Conservation (phyloP, 2,888 invertebrate species). For the Elegia similella region DNA sequence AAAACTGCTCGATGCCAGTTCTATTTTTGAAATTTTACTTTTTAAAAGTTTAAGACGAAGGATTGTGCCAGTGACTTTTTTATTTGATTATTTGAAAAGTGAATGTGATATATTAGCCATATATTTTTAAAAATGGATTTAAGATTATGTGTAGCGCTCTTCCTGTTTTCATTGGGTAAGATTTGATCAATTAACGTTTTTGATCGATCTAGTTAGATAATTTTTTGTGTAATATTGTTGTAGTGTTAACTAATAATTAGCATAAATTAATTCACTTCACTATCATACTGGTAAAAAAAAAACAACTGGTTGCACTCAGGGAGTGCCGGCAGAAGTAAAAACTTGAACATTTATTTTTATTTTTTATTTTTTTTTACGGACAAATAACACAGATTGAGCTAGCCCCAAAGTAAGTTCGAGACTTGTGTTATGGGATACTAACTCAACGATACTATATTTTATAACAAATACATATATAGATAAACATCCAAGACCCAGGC, state of each 20-base stretch:
- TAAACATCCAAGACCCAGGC: no score
- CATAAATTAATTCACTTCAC: no score
- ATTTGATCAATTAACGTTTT: slow-evolving; percentile 13
- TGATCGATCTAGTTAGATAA: slow-evolving; percentile 1
- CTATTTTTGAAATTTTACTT: slow-evolving; percentile 32
- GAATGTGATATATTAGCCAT: slow-evolving; percentile 18
- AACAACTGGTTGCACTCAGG: no score
- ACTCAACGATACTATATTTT: no score
- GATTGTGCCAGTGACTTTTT: slow-evolving; percentile 24
- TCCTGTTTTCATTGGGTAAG: slow-evolving; percentile 51
- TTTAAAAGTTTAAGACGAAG: slow-evolving; percentile 26
- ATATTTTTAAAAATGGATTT: slow-evolving; percentile 31
- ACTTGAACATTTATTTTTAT: no score
- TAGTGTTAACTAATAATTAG: not conserved
- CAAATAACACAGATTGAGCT: no score
- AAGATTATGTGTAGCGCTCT: slow-evolving; percentile 30
- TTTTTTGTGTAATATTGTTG: slow-evolving; percentile 1
- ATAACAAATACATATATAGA: no score
- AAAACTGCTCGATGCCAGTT: slow-evolving; percentile 51
- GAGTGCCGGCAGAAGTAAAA: no score
- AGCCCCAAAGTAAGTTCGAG: no score
- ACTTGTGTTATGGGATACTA: no score
- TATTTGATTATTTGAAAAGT: slow-evolving; percentile 19
- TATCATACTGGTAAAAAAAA: no score
- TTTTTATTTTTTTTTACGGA: no score